Percentiles rank a stretch among this genome's conserved stretches.
phyloP scores from a whole-genome alignment of 2,888 invertebrate genomes.

The Cheilosia pagana region DNA sequence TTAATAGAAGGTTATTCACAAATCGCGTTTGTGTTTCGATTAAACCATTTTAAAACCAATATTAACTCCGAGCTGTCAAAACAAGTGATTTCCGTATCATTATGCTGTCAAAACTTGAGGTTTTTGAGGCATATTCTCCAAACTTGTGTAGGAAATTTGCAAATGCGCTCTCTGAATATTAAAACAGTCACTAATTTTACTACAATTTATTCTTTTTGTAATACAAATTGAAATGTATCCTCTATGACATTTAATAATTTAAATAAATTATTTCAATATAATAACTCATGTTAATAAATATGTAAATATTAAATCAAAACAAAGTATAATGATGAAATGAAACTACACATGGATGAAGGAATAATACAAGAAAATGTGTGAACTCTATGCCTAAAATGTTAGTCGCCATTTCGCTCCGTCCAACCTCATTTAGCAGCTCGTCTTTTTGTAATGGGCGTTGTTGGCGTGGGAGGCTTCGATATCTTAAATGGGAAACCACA shows the following conservation, averaged over 20 bases:
- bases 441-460: slow-evolving; percentile 81
- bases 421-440: slow-evolving; percentile 64
- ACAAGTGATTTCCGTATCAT: too few species aligned
- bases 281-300: slow-evolving; percentile 23
- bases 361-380: slow-evolving; percentile 54
- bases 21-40: too few species aligned
- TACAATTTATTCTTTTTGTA: slow-evolving; percentile 20
- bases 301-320: slow-evolving; percentile 9
- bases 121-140: too few species aligned
- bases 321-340: slow-evolving; percentile 23
- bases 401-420: not conserved
- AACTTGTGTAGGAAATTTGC: too few species aligned
- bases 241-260: slow-evolving; percentile 25
- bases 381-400: not conserved
- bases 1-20: too few species aligned
- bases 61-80: too few species aligned
- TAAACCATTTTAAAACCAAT: not conserved
- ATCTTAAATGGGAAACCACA: slow-evolving; percentile 76
- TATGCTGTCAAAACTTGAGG: too few species aligned
- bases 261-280: slow-evolving; percentile 18
- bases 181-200: slow-evolving; percentile 3
- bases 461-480: slow-evolving; percentile 82
- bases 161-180: too few species aligned
- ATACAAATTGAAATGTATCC: slow-evolving; percentile 19
- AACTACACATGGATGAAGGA: slow-evolving; percentile 54